These are phyloP conservation scores for Illadopsis cleaveri DNA, from an alignment of 2,113 vertebrate species.

Conservation along the genomic window DNA sequence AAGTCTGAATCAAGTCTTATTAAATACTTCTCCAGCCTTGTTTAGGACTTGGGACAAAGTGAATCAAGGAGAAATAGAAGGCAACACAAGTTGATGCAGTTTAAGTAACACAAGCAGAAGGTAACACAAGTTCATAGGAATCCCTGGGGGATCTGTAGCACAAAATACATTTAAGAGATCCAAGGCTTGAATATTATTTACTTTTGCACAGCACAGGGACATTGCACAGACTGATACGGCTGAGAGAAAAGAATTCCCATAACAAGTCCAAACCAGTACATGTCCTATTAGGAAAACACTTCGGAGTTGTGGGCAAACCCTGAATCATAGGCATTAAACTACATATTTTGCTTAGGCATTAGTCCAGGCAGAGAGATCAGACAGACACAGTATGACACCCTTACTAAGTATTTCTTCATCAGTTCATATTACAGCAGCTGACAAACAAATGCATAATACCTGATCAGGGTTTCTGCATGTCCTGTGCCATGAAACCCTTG, in stretches of 20 bases:
- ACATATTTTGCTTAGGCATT: background rate
- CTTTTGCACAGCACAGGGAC: background rate
- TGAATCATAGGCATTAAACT: background rate
- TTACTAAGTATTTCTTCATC: background rate
- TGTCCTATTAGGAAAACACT: background rate
- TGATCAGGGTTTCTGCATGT: background rate
- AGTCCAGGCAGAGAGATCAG: background rate
- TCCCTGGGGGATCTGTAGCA: background rate
- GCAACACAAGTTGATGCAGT: background rate
- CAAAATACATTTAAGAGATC: background rate
- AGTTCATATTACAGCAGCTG: background rate
- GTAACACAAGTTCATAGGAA: background rate
- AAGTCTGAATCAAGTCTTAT: background rate
- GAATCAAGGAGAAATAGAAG: background rate
- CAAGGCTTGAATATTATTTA: background rate
- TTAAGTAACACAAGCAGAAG: background rate
- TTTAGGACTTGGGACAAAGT: background rate
- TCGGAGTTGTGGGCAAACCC: background rate
- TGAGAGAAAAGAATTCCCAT: background rate
- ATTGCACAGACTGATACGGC: background rate
- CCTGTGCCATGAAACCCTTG: background rate
- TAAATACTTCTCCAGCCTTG: background rate
- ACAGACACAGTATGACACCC: background rate
- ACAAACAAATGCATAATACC: background rate
- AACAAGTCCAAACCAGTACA: background rate